These are phyloP conservation scores for Drosophila pectinifera DNA, from an alignment of 1,140 invertebrate species.

Conservation along the genomic window DNA sequence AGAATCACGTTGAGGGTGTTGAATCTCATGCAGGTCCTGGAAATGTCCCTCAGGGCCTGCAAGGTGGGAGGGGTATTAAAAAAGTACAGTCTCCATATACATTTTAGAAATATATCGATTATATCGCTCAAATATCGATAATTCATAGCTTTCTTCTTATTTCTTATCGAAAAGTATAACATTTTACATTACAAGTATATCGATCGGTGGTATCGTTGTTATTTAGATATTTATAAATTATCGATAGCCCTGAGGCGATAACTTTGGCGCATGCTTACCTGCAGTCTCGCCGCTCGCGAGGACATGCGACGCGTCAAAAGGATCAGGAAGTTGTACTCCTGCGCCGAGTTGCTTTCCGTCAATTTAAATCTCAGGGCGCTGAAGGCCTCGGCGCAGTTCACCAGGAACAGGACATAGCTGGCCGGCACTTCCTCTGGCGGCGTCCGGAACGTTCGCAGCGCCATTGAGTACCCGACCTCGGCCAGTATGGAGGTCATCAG, in stretches of 20 bases:
- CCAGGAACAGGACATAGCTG: slow-evolving; percentile 48
- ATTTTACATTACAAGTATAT: no score
- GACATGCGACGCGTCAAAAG: slow-evolving; percentile 28
- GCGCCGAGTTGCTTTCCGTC: slow-evolving; percentile 24
- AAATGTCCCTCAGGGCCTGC: slow-evolving; percentile 38
- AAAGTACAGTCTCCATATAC: no score
- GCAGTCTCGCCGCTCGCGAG: background rate
- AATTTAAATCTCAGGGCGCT: slow-evolving; percentile 42
- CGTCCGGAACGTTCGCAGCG: slow-evolving; percentile 37
- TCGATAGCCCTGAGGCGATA: background rate
- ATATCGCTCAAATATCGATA: background rate
- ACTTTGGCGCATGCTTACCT: background rate
- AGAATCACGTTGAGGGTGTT: slow-evolving; percentile 59
- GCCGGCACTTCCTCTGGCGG: slow-evolving; percentile 27
- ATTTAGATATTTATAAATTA: background rate
- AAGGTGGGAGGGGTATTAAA: background rate
- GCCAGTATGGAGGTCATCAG: slow-evolving; percentile 33
- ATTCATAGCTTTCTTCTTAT: background rate
- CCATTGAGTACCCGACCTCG: slow-evolving; percentile 18
- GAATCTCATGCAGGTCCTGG: slow-evolving; percentile 37
- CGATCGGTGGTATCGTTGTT: no score
- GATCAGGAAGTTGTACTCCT: slow-evolving; percentile 65
- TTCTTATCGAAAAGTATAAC: no score
- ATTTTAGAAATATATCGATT: no score
- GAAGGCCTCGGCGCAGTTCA: slow-evolving; percentile 52